These are phyloP conservation scores for Catostylus mosaicus DNA, from an alignment of 30 jellyfish, hydroid and myxozoan species.

Conservation along the genomic window DNA sequence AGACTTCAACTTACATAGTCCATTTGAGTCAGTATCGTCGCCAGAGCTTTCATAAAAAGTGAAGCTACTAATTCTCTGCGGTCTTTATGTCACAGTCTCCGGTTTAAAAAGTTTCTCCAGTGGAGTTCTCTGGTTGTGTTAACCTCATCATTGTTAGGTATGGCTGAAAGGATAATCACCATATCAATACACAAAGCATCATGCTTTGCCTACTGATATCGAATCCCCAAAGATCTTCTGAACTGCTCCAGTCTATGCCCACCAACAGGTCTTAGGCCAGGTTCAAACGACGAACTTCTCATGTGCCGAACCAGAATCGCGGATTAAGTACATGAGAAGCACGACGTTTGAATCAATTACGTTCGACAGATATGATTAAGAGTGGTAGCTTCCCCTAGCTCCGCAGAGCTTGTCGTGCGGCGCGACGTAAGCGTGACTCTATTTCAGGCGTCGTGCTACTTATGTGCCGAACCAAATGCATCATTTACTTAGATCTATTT, in stretches of 20 bases:
- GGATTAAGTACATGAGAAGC: background rate
- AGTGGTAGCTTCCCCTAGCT: background rate
- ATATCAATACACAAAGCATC: too few relatives aligned
- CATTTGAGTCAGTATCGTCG: background rate
- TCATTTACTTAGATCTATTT: too few relatives aligned
- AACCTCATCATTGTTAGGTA: background rate
- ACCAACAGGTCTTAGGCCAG: background rate
- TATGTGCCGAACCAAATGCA: background rate
- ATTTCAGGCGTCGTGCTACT: background rate
- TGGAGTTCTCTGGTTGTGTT: background rate
- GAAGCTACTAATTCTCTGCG: background rate
- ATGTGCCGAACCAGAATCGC: background rate
- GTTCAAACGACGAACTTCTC: background rate
- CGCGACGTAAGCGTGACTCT: background rate
- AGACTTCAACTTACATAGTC: background rate
- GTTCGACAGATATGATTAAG: background rate
- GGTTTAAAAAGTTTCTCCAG: constrained; percentile 3
- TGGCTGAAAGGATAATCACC: background rate
- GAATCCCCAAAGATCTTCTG: too few relatives aligned
- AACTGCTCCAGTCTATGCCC: background rate
- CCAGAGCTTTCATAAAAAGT: background rate
- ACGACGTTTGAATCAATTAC: background rate
- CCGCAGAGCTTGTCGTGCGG: background rate
- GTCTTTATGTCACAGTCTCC: background rate
- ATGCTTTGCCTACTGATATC: too few relatives aligned